Percentiles rank a stretch among this genome's conserved stretches.
Conservation (phyloP, 2,797 vertebrate species). For the Okamejei kenojei region DNA sequence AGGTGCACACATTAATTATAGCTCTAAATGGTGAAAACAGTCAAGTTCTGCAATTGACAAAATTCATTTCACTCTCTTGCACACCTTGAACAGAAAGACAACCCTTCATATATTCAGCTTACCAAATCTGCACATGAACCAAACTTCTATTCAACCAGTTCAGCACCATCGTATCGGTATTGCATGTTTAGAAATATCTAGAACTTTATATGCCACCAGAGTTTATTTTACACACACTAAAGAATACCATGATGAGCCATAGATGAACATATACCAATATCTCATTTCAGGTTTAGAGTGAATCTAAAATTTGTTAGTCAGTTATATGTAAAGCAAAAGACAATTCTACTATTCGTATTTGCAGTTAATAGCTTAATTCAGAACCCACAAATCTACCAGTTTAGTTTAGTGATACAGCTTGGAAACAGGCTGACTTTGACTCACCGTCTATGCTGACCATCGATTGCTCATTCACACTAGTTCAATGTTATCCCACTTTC, state of each 20-base stretch:
- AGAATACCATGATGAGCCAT: neutral
- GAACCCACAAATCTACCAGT: no score
- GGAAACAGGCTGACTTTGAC: no score
- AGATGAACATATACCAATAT: neutral
- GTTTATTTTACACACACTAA: neutral
- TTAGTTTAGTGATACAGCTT: no score
- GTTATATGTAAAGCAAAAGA: neutral
- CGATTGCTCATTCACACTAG: no score
- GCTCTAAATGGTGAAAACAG: neutral
- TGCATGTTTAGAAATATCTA: conserved; percentile 37
- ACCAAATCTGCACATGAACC: conserved; percentile 42
- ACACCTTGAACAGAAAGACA: conserved; percentile 41
- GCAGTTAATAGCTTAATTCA: neutral
- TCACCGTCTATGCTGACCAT: no score
- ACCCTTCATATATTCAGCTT: conserved; percentile 41
- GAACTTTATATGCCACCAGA: neutral
- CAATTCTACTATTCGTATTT: neutral
- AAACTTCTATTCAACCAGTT: conserved; percentile 47
- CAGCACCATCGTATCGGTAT: conserved; percentile 52
- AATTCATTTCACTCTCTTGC: conserved; percentile 38
- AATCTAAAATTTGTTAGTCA: neutral
- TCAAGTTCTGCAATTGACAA: conserved; percentile 19
- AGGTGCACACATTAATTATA: neutral
- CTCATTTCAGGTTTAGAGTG: neutral
- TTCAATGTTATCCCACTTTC: no score